A percentile compares a stretch with the other conserved stretches of the same genome.
Evolutionary conservation across 2,797 vertebrate genomes (phyloP).

Genomic region (Phrynocephalus vlangalii): DNA sequence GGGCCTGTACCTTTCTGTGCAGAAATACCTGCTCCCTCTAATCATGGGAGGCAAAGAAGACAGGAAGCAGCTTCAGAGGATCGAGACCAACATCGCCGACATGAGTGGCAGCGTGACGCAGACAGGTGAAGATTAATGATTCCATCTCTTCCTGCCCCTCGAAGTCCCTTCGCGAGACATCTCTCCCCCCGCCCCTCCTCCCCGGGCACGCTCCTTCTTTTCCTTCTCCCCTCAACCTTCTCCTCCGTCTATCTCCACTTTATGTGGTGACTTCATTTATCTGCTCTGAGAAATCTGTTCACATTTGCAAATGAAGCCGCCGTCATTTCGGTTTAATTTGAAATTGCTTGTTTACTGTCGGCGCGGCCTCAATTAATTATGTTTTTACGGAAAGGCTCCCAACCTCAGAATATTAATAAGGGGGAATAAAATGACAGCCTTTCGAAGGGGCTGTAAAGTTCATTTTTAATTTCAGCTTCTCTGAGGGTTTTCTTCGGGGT

Average conservation of each 20-base stretch:
- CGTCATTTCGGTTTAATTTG: slow-evolving; percentile 99
- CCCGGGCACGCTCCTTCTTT: slow-evolving; percentile 50
- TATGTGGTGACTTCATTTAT: slow-evolving; percentile 95
- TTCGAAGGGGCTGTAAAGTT: slow-evolving; percentile 94
- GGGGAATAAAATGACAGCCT: slow-evolving; percentile 98
- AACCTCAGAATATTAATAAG: slow-evolving; percentile 99
- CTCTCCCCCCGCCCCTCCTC: slow-evolving; percentile 67
- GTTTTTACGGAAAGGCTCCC: slow-evolving; percentile 99
- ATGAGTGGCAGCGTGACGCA: slow-evolving; percentile 99
- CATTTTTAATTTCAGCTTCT: slow-evolving; percentile 94
- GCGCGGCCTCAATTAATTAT: slow-evolving; percentile 99
- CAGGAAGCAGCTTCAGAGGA: slow-evolving; percentile 98
- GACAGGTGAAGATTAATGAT: slow-evolving; percentile 99
- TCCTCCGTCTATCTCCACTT: slow-evolving; percentile 75
- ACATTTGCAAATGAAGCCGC: slow-evolving; percentile 99
- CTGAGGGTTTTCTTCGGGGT: slow-evolving; percentile 78
- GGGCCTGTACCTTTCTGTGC: slow-evolving; percentile 66
- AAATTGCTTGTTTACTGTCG: slow-evolving; percentile 99
- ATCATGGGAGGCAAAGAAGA: slow-evolving; percentile 95
- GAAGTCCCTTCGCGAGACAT: slow-evolving; percentile 80
- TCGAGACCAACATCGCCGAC: slow-evolving; percentile 93
- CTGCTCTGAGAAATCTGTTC: slow-evolving; percentile 98
- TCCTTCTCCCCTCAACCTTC: slow-evolving; percentile 58
- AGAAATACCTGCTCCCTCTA: slow-evolving; percentile 99
- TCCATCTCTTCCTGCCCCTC: slow-evolving; percentile 93